A percentile compares a stretch with the other conserved stretches of the same genome.
These are phyloP conservation scores for Apis laboriosa DNA, from an alignment of 1,140 invertebrate genomes.

Conservation along the genomic window DNA sequence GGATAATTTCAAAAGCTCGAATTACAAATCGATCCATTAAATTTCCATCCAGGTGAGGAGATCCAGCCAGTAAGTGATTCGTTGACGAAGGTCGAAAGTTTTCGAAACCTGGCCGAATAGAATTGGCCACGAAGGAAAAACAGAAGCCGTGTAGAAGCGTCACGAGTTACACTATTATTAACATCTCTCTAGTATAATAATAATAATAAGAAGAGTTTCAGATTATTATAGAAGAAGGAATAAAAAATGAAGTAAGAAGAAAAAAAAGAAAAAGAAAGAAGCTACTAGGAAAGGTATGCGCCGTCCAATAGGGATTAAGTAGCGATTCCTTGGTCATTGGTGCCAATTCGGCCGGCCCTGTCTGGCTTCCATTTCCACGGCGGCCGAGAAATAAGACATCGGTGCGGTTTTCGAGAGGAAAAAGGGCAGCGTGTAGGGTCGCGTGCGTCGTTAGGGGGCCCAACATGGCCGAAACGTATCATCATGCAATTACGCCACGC, in stretches of 20 bases:
- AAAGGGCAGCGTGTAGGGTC: conserved; percentile 27
- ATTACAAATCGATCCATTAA: too few species aligned
- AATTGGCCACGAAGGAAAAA: neutral
- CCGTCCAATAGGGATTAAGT: conserved; percentile 28
- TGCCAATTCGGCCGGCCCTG: conserved; percentile 27
- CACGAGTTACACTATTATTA: conserved; percentile 2
- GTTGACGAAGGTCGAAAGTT: too few species aligned
- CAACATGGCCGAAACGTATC: conserved; percentile 47
- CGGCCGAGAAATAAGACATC: conserved; percentile 19
- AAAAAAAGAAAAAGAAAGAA: neutral
- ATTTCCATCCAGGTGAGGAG: too few species aligned
- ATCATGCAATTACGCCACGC: conserved; percentile 56
- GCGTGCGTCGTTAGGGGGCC: conserved; percentile 47
- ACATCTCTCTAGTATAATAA: conserved; percentile 3
- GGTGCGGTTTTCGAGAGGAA: neutral
- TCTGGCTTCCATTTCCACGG: conserved; percentile 26
- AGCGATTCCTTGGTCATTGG: conserved; percentile 21
- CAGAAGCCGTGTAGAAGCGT: neutral
- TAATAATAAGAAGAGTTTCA: conserved; percentile 2
- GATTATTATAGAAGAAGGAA: conserved; percentile 23
- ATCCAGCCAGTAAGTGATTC: too few species aligned
- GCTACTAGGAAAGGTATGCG: neutral
- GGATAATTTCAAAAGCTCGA: too few species aligned
- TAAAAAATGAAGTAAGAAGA: neutral
- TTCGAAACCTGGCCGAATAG: too few species aligned